Evolutionary conservation across 2,797 vertebrate species (phyloP).

Genomic region (Poliocrania exsul): DNA sequence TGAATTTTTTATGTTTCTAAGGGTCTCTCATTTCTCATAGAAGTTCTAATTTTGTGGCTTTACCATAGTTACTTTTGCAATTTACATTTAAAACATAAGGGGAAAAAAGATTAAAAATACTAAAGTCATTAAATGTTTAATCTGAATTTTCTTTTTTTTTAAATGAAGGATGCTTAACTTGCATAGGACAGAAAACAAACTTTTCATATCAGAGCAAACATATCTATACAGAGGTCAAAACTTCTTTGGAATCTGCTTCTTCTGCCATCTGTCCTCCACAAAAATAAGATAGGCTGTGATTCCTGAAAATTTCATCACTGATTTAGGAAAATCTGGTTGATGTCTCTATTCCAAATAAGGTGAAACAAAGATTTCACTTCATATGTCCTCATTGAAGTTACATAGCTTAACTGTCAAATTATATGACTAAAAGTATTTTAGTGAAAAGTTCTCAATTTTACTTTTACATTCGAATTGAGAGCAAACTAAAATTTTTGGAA

Average conservation of each 20-base stretch:
- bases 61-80: neutral
- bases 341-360: neutral
- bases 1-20: neutral
- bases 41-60: neutral
- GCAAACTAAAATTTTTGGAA: neutral
- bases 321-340: neutral
- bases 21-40: neutral
- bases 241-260: neutral
- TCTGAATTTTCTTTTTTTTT: neutral
- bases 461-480: neutral
- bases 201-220: neutral
- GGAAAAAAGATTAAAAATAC: neutral
- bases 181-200: neutral
- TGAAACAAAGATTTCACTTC: neutral
- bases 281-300: neutral
- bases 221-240: neutral
- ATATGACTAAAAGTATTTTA: neutral
- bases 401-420: neutral
- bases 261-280: neutral
- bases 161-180: neutral
- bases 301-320: neutral
- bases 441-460: neutral
- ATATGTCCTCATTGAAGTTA: neutral
- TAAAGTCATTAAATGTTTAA: neutral
- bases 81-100: neutral